Base-by-base conservation (phyloP, 1,140 invertebrate genomes). In the Macrobrachium nipponense region DNA sequence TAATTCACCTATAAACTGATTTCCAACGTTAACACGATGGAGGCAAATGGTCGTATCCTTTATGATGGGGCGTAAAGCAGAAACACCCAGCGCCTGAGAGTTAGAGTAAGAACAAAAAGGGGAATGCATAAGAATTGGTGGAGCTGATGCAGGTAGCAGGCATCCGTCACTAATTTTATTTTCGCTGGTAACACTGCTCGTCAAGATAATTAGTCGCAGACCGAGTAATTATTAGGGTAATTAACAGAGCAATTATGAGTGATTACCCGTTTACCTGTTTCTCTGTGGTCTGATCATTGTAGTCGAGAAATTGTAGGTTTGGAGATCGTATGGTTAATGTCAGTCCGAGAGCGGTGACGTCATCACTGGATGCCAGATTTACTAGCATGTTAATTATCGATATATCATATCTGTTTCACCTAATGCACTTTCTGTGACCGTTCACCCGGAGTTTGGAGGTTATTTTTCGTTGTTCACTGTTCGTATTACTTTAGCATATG, bases 141-240 rank as follows among this genome's bases (percentile, higher is more conserved):
- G 27, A 76, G 20, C 70, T 20, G 23, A 58, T 44, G 23, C 44
- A 58, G 43, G 59, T 58, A 44, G 51, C 27, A 76, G 59, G 20
- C 20, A 70, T 70, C 23, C 23, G 68, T 14, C 51, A 23, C 23
- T 23, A n/a, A 20, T 23, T 43, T 15, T 17, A 27, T n/a, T n/a
- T n/a, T 8, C 44, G 36, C 51, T 86, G 83, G 83, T 68, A 86
- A 86, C 83, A n/a, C 83, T 80, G 83, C 7, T 61, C 59, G 51
- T 73, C 12, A 36, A 76, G 77, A 80, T 80, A 86, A 86, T 86
- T 76, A 86, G 83, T 86, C 83, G 77, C 83, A 86, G 83, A 80
- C 83, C 83, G 27, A 75, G 77, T 86, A 86, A 86, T 86, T 86
- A 86, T 86, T 59, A 86, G 73, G 76, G 77, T 44, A 86, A 86